Percentiles rank a stretch among this genome's conserved stretches.
Conservation (phyloP, 1,140 invertebrate genomes). For the Lepidurus apus region DNA sequence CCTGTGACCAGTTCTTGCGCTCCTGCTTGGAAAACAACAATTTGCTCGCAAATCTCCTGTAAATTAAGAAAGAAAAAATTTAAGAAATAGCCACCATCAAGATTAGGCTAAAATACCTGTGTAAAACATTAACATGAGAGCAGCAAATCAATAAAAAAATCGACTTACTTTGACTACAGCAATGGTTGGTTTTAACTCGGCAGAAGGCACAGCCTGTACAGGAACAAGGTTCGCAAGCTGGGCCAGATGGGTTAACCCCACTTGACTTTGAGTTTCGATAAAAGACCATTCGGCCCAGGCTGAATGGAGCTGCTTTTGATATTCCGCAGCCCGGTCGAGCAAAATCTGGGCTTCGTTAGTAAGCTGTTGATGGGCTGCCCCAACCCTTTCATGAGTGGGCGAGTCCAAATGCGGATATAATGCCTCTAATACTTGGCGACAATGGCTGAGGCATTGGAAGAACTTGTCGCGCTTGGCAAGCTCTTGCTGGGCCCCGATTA, state of each 20-base stretch:
- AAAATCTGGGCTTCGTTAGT: slow-evolving; percentile 65
- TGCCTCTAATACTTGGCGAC: slow-evolving; percentile 69
- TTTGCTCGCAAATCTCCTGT: background rate
- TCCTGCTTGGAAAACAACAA: background rate
- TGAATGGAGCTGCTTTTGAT: slow-evolving; percentile 71
- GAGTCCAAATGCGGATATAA: slow-evolving; percentile 72
- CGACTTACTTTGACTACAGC: slow-evolving; percentile 21
- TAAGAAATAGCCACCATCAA: background rate
- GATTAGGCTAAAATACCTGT: background rate
- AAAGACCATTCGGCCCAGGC: slow-evolving; percentile 78
- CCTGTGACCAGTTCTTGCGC: background rate
- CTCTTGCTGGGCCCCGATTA: slow-evolving; percentile 73
- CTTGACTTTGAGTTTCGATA: slow-evolving; percentile 70
- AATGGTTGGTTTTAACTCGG: slow-evolving; percentile 5
- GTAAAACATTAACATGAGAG: background rate
- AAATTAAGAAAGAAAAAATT: background rate
- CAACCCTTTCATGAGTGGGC: slow-evolving; percentile 66
- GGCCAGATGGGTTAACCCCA: slow-evolving; percentile 52
- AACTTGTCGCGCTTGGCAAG: slow-evolving; percentile 83
- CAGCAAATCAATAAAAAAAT: background rate
- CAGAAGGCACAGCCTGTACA: background rate
- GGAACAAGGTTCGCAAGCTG: slow-evolving; percentile 23
- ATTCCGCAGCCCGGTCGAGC: slow-evolving; percentile 67
- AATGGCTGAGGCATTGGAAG: slow-evolving; percentile 79
- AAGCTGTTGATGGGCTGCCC: slow-evolving; percentile 65